Evolutionary conservation across 2,888 invertebrate genomes (phyloP).

Genomic region (Sthenelais limicola): DNA sequence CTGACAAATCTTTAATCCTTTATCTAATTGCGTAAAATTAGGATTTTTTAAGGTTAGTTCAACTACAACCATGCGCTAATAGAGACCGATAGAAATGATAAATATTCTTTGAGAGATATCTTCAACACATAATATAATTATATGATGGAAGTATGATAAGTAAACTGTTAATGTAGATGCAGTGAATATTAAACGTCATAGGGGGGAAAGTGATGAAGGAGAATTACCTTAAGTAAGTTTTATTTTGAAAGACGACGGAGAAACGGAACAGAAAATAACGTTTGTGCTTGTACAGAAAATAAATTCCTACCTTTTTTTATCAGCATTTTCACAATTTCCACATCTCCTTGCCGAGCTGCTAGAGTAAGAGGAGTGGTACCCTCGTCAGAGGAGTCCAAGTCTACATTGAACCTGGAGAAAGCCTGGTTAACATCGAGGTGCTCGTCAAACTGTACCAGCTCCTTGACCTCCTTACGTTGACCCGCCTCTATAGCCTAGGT

Average conservation of each 20-base stretch:
- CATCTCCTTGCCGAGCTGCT: conserved; percentile 45
- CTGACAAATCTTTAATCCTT: too few relatives aligned
- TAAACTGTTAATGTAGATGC: too few relatives aligned
- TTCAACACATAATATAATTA: too few relatives aligned
- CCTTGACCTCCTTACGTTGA: conserved; percentile 47
- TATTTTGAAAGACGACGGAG: not conserved
- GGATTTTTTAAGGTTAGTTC: too few relatives aligned
- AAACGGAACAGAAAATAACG: not conserved
- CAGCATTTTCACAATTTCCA: conserved; percentile 44
- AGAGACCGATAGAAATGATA: too few relatives aligned
- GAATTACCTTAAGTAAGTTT: too few relatives aligned
- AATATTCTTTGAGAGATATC: too few relatives aligned
- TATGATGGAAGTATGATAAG: too few relatives aligned
- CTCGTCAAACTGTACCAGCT: conserved; percentile 45
- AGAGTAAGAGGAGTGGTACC: conserved; percentile 53
- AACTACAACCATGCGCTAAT: too few relatives aligned
- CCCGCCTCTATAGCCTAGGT: not conserved
- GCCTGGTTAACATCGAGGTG: conserved; percentile 53
- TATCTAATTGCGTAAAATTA: too few relatives aligned
- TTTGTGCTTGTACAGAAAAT: not conserved
- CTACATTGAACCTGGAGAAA: conserved; percentile 51
- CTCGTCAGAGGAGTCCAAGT: conserved; percentile 45
- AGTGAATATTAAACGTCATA: too few relatives aligned
- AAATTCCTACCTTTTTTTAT: conserved; percentile 41
- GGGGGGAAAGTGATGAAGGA: too few relatives aligned